phyloP scores from a whole-genome alignment of 2,888 invertebrate species.

The Stictocephala bisonia region DNA sequence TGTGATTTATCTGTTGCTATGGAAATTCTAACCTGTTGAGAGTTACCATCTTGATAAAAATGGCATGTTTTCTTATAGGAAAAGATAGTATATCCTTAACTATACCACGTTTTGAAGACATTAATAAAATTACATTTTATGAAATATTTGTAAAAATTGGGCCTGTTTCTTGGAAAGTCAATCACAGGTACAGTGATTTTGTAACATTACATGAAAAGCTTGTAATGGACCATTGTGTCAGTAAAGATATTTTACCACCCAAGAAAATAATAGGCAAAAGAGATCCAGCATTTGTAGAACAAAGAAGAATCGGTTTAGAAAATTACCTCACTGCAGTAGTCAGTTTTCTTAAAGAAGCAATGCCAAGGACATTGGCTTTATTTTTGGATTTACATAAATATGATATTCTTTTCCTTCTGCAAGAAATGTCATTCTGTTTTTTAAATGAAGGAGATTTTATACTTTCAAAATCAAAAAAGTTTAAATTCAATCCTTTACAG shows the following conservation, averaged over 20 bases:
- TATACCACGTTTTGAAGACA: conserved; percentile 74
- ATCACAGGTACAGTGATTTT: conserved; percentile 91
- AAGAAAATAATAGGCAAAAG: conserved; percentile 94
- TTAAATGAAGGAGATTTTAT: conserved; percentile 80
- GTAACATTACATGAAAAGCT: conserved; percentile 86
- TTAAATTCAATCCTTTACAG: conserved; percentile 82
- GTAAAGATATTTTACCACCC: conserved; percentile 88
- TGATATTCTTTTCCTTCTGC: conserved; percentile 88
- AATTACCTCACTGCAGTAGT: conserved; percentile 83
- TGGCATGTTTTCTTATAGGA: conserved; percentile 81
- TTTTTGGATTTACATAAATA: conserved; percentile 92
- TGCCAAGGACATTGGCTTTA: conserved; percentile 83
- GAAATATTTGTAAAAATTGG: conserved; percentile 77
- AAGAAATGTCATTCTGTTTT: conserved; percentile 83
- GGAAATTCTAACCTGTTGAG: too few species aligned
- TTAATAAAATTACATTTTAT: conserved; percentile 77
- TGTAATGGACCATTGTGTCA: conserved; percentile 82
- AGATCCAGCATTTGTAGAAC: conserved; percentile 87
- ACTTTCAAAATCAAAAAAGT: conserved; percentile 67
- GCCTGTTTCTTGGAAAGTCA: conserved; percentile 83
- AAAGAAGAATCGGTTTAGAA: conserved; percentile 82
- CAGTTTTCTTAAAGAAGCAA: conserved; percentile 77
- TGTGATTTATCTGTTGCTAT: too few species aligned
- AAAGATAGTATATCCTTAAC: conserved; percentile 74
- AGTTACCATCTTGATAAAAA: too few species aligned